phyloP scores from a whole-genome alignment of 2,797 vertebrate species.

The Sebastes reedi region DNA sequence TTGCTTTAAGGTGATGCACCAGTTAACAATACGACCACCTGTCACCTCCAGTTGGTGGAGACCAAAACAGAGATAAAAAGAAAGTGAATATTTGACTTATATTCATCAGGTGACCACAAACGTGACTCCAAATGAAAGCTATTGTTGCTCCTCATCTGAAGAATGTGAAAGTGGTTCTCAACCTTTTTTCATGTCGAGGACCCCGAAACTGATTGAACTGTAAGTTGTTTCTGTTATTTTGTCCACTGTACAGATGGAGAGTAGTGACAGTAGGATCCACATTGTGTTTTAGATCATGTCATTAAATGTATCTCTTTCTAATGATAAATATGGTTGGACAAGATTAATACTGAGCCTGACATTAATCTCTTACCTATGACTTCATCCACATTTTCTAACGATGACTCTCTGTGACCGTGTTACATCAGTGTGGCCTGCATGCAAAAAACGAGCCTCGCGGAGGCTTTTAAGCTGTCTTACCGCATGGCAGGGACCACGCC shows the following conservation, averaged over 20 bases:
- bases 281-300: not conserved
- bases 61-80: not conserved
- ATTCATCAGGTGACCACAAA: not conserved
- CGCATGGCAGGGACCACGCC: conserved; percentile 92
- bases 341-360: conserved; percentile 2
- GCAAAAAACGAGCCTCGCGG: not conserved
- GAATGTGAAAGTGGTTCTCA: too few species aligned
- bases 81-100: not conserved
- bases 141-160: too few species aligned
- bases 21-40: not conserved
- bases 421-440: not conserved
- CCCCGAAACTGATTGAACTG: not conserved
- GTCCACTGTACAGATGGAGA: not conserved
- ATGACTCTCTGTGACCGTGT: not conserved
- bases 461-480: conserved; percentile 77
- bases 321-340: not conserved
- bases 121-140: not conserved
- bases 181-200: too few species aligned
- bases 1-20: not conserved
- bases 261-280: not conserved
- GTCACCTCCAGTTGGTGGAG: not conserved
- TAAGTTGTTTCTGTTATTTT: not conserved
- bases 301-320: not conserved
- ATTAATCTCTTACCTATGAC: not conserved
- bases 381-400: not conserved